Base-by-base conservation (phyloP, 1,140 invertebrate species). In the Oscheius sp. region DNA sequence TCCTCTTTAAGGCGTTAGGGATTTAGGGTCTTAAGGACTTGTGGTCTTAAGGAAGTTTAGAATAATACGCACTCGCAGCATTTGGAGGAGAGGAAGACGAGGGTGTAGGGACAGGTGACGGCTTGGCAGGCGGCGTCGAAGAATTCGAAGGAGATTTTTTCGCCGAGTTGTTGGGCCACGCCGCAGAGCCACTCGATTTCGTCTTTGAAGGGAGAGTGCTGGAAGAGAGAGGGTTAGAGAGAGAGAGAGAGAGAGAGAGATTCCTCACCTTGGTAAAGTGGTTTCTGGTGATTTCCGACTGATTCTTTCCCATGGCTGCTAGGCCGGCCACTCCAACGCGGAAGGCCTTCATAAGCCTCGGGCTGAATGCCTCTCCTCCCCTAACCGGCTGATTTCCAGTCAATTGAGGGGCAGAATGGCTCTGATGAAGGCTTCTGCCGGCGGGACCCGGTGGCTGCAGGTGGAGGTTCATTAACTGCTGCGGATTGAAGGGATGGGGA, bases 341-440 rank as follows among this genome's bases (percentile, higher is more conserved):
- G 23, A 20, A 55, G 49, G 49, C 49, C 49, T 55, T 55, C 15
- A 55, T 55, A 4, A 55, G 23, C 28, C 23, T 7, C 15, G 7
- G 28, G 49, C 7, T 23, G 49, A 13, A 55, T n/a, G n/a, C n/a
- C n/a, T 23, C 7, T 7, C 23, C 49, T 55, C 7, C 49, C 28
- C 7, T 15, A 55, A 26, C 15, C 49, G 7, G 49, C 49, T 7
- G 7, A 55, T 26, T 55, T 4, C 28, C 23, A 4, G 49, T 20
- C 49, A 55, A 55, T 26, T 75, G 68, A 13, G 72, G 72, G 15
- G 72, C 72, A 10, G 72, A 74, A 29, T 59, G 72, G 26, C 72
- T 74, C 7, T 61, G 64, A 26, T 68, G 72, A 26, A 74, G 65
- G 20, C 10, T 7, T 15, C 32, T 18, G 26, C 20, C 28, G 10